Conservation (phyloP, 2,113 vertebrate species). For the Bos indicus region DNA sequence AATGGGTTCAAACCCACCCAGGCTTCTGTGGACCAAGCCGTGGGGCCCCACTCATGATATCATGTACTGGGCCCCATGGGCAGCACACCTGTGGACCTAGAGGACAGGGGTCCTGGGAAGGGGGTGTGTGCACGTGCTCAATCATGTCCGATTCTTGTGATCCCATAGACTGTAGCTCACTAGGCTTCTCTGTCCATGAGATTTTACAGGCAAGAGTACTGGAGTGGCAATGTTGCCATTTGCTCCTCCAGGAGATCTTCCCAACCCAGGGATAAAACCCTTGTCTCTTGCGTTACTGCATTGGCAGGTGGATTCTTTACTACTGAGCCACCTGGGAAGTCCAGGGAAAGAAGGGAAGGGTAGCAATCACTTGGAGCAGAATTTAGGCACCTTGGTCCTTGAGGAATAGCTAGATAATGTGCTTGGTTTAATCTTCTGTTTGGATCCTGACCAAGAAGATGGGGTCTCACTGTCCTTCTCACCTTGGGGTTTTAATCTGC, state of each 20-base stretch:
- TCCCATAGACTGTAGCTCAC: neutral
- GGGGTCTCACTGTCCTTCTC: neutral
- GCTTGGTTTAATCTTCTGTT: neutral
- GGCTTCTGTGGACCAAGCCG: neutral
- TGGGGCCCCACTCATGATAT: neutral
- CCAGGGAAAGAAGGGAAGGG: neutral
- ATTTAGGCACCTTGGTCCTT: neutral
- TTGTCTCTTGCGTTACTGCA: neutral
- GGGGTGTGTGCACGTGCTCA: neutral
- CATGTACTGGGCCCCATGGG: rapidly evolving
- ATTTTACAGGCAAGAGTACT: neutral
- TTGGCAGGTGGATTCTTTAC: neutral
- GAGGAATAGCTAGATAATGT: neutral
- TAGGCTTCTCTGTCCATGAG: neutral
- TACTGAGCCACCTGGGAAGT: neutral
- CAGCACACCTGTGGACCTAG: no score
- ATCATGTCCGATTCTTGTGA: neutral
- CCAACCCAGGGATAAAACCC: neutral
- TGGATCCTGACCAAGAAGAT: neutral
- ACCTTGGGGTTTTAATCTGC: neutral
- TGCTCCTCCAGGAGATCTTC: neutral
- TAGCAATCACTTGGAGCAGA: neutral
- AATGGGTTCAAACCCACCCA: neutral
- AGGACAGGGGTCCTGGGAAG: neutral
- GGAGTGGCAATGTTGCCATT: neutral